Evolutionary conservation across 2,888 invertebrate species (phyloP), one percentile per base, ranked within the genome.

Genomic region (Atherix ibis): DNA sequence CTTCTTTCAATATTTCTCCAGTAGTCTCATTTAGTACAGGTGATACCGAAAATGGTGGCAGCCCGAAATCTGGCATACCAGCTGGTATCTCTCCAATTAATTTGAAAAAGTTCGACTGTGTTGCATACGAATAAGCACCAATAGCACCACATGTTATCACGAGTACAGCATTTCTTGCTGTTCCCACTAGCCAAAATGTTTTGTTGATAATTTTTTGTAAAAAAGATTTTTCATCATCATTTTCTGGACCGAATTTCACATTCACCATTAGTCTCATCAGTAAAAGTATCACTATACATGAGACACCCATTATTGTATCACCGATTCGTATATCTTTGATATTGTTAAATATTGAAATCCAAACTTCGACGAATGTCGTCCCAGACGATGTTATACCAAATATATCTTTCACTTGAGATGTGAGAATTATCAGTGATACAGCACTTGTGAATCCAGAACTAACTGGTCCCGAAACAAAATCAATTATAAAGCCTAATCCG

Each of bases 391-490:
- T 46, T 46, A 85, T 76, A 2, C 82, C 83, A 33, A 87, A 67
- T 32, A 87, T 64, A 52, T 83, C 82, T 60, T 85, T 85, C 14
- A 87, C 66, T 62, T 89, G 89, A 10, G 87, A 85, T 1, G 83
- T 78, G 26, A 85, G 74, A 47, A 89, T 89, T 50, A 88, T 82
- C 32, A 89, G 66, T 18, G 89, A 84, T 9, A 85, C 88, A 3
- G 88, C 88, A 1, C 87, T 85, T 3, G 88, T 88, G 58, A 89
- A 89, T n/a, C 85, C 87, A 0, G 82, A 83, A 2, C 83, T 79
- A 1, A 89, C 88, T 0, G 88, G 87, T 0, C 84, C 84, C 2
- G 87, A 87, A 19, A 89, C 84, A 54, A 89, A 88, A 59, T 88
- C 84, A 40, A 88, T 77, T 40, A 89, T 65, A 56, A 88, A 87